Base-by-base conservation (phyloP, 2,888 invertebrate genomes). In the Tachina grossa region DNA sequence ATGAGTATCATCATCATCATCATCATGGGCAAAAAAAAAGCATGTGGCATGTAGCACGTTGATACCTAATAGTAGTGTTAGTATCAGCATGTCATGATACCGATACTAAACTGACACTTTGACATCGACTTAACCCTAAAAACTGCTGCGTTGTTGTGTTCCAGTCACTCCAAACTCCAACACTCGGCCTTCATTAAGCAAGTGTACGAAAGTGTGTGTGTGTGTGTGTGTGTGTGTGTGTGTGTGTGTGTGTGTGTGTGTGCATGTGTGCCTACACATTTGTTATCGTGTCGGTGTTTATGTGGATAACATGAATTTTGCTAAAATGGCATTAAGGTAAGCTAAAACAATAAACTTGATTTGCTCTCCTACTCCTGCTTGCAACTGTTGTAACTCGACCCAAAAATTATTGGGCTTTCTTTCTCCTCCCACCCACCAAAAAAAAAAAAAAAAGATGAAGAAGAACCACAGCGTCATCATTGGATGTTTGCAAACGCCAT, bases 81-180 rank as follows among this genome's bases (percentile, higher is more conserved):
- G 85, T 74, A 83, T 83, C 90, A 88, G 88, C 91, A 90, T 91
- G 91, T 91, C 91, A 91, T 91, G 90, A 91, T 90, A 91, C 91
- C 91, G 91, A 91, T 91, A 91, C 92, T 91, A 91, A 91, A 91
- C 92, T 91, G 91, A 91, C 92, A 91, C 91, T 91, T 91, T 91
- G 91, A 91, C 92, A 91, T 90, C 91, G 91, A 90, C 90, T 91
- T 91, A 90, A 91, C 87, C 87, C 87, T 86, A 86, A 87, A 87
- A 87, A 84, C 71, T 85, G 81, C 78, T 85, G 83, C 80, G 71
- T 75, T 82, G 71, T 75, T 71, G 75, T 83, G 47, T 84, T 39
- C 45, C 72, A 74, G 61, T 61, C 65, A 77, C 66, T 68, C 41
- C 59, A 41, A 66, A 63, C 53, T 55, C 68, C 47, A 39, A 66